Evolutionary conservation across 1,140 invertebrate genomes (phyloP).

Genomic region (Macrocentrus cingulum): DNA sequence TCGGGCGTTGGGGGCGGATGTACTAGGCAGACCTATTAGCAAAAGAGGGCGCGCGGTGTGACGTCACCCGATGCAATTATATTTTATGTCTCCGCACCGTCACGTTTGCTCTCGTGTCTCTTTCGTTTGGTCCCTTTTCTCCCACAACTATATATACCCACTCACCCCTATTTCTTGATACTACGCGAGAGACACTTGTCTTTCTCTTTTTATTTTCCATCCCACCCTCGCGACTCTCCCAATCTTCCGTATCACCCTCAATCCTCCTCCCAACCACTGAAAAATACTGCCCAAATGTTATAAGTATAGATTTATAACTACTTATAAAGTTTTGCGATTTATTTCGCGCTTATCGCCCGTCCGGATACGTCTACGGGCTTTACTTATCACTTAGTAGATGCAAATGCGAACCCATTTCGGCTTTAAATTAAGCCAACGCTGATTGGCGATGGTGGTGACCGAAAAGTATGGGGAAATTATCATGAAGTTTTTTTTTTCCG

Average conservation of each 20-base stretch:
- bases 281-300: conserved; percentile 31
- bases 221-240: background rate
- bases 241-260: background rate
- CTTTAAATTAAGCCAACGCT: conserved; percentile 49
- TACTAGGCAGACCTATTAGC: conserved; percentile 37
- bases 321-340: conserved; percentile 61
- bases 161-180: conserved; percentile 4
- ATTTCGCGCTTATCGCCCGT: conserved; percentile 57
- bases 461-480: background rate
- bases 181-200: conserved; percentile 25
- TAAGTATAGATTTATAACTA: conserved; percentile 61
- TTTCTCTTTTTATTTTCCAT: conserved; percentile 29
- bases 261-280: background rate
- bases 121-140: conserved; percentile 26
- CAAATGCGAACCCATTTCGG: conserved; percentile 44
- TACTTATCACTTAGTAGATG: conserved; percentile 60
- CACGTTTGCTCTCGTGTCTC: conserved; percentile 41
- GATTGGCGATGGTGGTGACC: conserved; percentile 41
- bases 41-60: conserved; percentile 45
- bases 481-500: background rate
- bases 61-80: conserved; percentile 58
- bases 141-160: no score
- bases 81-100: conserved; percentile 53
- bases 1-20: conserved; percentile 40
- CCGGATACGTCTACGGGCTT: conserved; percentile 53